These are phyloP conservation scores for Etheostoma nigrum DNA, from an alignment of 2,797 vertebrate species.

Conservation along the genomic window DNA sequence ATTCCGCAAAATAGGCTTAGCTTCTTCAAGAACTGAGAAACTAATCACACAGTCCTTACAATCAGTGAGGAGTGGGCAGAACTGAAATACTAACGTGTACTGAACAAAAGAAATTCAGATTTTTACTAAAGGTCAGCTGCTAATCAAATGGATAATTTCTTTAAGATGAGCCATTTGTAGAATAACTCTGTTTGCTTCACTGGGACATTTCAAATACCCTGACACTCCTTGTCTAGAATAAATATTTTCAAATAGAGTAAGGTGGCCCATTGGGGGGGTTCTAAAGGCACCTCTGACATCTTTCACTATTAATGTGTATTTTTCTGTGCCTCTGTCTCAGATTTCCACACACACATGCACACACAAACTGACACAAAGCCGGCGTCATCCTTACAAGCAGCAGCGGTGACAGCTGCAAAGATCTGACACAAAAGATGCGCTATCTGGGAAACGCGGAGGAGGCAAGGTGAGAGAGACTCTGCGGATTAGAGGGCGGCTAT, in stretches of 20 bases:
- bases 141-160: not conserved
- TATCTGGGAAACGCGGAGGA: constrained; percentile 64
- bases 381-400: constrained; percentile 52
- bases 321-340: constrained; percentile 28
- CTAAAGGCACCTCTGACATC: constrained; percentile 40
- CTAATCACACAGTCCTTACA: not conserved
- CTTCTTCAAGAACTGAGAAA: not conserved
- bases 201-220: not conserved
- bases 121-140: not conserved
- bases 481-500: constrained; percentile 73
- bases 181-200: not conserved
- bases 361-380: constrained; percentile 47
- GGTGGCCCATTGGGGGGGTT: constrained; percentile 8
- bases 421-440: constrained; percentile 73
- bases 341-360: constrained; percentile 15
- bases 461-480: constrained; percentile 65
- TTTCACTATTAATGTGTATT: constrained; percentile 34
- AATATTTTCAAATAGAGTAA: constrained; percentile 25
- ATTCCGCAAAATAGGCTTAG: no score
- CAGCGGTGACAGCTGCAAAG: constrained; percentile 63
- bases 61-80: not conserved
- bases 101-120: not conserved
- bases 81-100: not conserved
- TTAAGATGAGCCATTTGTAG: not conserved
- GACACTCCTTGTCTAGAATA: constrained; percentile 1